Evolutionary conservation across 2,888 invertebrate species (phyloP).

Genomic region (Athalia circularis): DNA sequence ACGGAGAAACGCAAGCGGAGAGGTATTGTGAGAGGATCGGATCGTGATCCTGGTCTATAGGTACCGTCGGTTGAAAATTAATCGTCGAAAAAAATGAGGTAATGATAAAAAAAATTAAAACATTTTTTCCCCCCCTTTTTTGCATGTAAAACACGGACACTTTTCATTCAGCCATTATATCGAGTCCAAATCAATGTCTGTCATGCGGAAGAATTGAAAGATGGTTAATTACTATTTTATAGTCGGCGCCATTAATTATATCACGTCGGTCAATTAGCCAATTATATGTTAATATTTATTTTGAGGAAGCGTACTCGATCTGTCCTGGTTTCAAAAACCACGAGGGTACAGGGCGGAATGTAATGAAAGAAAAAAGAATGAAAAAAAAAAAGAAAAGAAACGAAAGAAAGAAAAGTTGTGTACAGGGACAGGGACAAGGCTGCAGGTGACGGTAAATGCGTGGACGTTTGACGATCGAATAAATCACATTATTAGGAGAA

Average conservation of each 20-base stretch:
- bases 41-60: too few relatives aligned
- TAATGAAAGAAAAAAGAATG: not conserved
- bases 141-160: too few relatives aligned
- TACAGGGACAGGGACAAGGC: too few relatives aligned
- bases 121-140: too few relatives aligned
- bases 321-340: not conserved
- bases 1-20: too few relatives aligned
- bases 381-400: not conserved
- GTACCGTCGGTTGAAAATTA: too few relatives aligned
- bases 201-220: not conserved
- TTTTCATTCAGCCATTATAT: not conserved
- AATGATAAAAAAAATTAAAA: not conserved
- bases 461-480: not conserved
- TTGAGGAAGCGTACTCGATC: not conserved
- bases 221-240: slow-evolving; percentile 17
- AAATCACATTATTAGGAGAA: slow-evolving; percentile 19
- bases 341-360: not conserved
- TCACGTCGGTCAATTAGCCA: slow-evolving; percentile 4
- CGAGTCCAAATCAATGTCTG: too few relatives aligned
- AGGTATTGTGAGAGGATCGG: too few relatives aligned
- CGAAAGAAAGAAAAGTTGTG: too few relatives aligned
- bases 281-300: slow-evolving; percentile 2
- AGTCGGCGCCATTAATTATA: not conserved
- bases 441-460: not conserved
- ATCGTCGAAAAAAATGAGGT: not conserved